A percentile compares a stretch with the other conserved stretches of the same genome.
Evolutionary conservation across 2,113 vertebrate species (phyloP).

Genomic region (Colinus virginianus): DNA sequence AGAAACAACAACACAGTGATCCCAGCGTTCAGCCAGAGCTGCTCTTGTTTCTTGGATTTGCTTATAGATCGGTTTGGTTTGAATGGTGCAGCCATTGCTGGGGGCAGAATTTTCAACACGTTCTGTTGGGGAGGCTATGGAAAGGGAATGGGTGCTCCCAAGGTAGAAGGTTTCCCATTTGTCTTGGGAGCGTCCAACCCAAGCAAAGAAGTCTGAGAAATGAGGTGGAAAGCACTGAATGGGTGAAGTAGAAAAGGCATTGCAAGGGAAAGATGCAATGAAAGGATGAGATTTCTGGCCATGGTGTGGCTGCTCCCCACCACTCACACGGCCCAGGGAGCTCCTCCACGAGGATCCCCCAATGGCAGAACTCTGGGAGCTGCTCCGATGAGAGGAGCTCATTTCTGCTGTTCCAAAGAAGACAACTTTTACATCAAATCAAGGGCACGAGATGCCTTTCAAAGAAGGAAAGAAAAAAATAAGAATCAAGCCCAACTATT

Average conservation of each 20-base stretch:
- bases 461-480: neutral
- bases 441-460: neutral
- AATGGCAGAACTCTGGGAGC: neutral
- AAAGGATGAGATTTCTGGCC: neutral
- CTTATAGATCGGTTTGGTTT: neutral
- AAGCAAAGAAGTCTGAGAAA: neutral
- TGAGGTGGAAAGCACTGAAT: accelerated
- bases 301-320: neutral
- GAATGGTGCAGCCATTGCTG: neutral
- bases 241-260: neutral
- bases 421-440: neutral
- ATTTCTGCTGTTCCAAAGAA: neutral
- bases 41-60: neutral
- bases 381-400: neutral
- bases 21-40: neutral
- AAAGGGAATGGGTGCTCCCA: neutral
- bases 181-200: no score
- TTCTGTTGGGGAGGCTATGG: neutral
- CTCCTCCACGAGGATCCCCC: neutral
- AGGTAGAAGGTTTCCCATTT: neutral
- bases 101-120: neutral
- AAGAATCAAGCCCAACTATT: neutral
- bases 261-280: neutral
- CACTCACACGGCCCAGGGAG: accelerated
- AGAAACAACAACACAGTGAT: neutral